phyloP scores from a whole-genome alignment of 1,140 invertebrate species.

The Samia ricini region DNA sequence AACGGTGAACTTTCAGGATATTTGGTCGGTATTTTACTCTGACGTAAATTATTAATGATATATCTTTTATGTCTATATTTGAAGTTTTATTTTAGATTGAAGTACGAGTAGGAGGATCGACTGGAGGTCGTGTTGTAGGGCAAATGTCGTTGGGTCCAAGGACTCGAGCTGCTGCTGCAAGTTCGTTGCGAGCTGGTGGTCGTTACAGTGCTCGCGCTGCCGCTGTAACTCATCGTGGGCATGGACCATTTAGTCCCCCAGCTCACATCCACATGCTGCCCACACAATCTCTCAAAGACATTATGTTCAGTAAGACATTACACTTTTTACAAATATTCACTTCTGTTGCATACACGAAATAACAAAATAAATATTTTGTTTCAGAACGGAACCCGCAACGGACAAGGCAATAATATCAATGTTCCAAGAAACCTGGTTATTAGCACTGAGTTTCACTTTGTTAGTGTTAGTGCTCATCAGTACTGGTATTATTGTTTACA shows the following conservation, averaged over 20 bases:
- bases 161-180: constrained; percentile 62
- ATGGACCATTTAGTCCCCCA: constrained; percentile 63
- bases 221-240: constrained; percentile 57
- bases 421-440: constrained; percentile 72
- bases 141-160: constrained; percentile 65
- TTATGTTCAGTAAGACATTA: constrained; percentile 57
- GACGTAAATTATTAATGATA: not conserved
- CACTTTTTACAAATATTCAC: not conserved
- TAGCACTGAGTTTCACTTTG: constrained; percentile 60
- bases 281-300: constrained; percentile 62
- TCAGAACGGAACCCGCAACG: constrained; percentile 68
- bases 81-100: constrained; percentile 47
- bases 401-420: constrained; percentile 69
- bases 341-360: constrained; percentile 5
- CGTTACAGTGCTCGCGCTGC: constrained; percentile 65
- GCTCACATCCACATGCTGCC: constrained; percentile 68
- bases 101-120: constrained; percentile 55
- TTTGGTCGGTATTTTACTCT: constrained; percentile 76
- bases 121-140: constrained; percentile 71
- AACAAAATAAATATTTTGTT: constrained; percentile 34
- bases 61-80: not conserved
- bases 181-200: constrained; percentile 58
- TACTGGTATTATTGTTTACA: constrained; percentile 55
- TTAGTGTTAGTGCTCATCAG: constrained; percentile 59
- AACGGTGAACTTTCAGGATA: constrained; percentile 90